Conservation (phyloP, 2,797 vertebrate genomes). For the Caiman crocodilus region DNA sequence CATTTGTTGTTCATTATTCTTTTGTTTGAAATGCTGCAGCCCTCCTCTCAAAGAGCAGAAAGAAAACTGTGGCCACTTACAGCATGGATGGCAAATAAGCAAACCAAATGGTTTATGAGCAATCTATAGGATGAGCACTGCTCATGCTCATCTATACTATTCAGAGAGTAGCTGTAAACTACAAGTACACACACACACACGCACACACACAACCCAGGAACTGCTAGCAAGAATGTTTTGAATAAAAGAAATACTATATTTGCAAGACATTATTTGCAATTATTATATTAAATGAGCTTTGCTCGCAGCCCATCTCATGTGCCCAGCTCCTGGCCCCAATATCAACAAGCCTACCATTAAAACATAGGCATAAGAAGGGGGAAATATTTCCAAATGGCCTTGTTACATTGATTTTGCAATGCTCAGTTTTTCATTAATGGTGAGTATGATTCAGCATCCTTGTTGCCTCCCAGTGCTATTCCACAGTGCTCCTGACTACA, state of each 20-base stretch:
- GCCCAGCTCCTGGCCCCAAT: not conserved
- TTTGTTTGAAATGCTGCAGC: conserved; percentile 37
- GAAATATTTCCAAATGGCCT: not conserved
- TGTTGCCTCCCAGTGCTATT: not conserved
- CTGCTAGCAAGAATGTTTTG: not conserved
- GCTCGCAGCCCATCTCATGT: not conserved
- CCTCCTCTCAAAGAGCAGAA: not conserved
- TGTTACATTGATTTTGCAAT: not conserved
- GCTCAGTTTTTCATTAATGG: not conserved
- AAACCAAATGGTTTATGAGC: conserved; percentile 39
- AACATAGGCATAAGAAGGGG: not conserved
- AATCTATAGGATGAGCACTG: not conserved
- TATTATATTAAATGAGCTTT: not conserved
- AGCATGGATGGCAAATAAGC: conserved; percentile 35
- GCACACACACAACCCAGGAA: not conserved
- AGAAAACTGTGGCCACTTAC: conserved; percentile 25
- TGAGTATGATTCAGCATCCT: not conserved
- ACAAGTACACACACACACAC: not conserved
- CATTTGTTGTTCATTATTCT: not conserved
- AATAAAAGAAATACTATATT: conserved; percentile 32
- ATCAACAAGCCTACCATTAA: not conserved
- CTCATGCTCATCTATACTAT: conserved; percentile 21
- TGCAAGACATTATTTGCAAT: not conserved
- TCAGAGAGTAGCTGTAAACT: not conserved
- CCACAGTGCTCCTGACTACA: fast-evolving